Base-by-base conservation (phyloP, 2,113 vertebrate species). In the Ictidomys tridecemlineatus region DNA sequence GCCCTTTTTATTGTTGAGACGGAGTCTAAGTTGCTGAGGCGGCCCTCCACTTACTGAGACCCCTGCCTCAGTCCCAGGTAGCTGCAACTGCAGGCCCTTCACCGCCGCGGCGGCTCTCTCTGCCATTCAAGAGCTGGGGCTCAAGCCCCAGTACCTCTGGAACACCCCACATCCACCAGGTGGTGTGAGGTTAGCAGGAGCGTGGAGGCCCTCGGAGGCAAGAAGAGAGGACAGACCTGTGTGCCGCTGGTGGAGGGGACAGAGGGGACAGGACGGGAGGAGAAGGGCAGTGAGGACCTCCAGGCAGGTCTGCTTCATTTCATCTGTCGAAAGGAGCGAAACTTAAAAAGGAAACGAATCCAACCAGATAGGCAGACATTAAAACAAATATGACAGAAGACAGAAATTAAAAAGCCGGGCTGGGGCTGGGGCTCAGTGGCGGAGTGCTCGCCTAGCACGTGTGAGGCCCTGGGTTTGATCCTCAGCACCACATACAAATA, bases 161-260 rank as follows among this genome's bases (percentile, higher is more conserved):
- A 85, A 37, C 61, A 48, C 63, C 63, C 42, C 42, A 24, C 18
- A n/a, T 30, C 42, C 32, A 48, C 45, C 67, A 53, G 67, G 32
- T n/a, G 26, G 5, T 4, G 28, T 48, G 85, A 16, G 2, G 18
- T 37, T 12, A 45, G 89, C 2, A 8, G 58, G 37, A 82, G 20
- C 8, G 42, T 18, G 17, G 17, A 11, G 22, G 45, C 8, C 37
- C 1, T 45, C 2, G 0, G 17, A n/a, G 18, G 8, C 22, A 2
- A 11, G 17, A 32, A 26, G 56, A 51, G 39, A 7, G 17, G 39
- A 48, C 17, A 37, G 37, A 3, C 26, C 12, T 4, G 65, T 65
- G 65, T 65, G 65, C 11, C 5, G 10, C 26, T 12, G 8, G 30
- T 7, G 56, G 56, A 58, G 56, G 56, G 20, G 72, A 12, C n/a